Base-by-base conservation (phyloP, 2,888 invertebrate species). In the Sesamia inferens region DNA sequence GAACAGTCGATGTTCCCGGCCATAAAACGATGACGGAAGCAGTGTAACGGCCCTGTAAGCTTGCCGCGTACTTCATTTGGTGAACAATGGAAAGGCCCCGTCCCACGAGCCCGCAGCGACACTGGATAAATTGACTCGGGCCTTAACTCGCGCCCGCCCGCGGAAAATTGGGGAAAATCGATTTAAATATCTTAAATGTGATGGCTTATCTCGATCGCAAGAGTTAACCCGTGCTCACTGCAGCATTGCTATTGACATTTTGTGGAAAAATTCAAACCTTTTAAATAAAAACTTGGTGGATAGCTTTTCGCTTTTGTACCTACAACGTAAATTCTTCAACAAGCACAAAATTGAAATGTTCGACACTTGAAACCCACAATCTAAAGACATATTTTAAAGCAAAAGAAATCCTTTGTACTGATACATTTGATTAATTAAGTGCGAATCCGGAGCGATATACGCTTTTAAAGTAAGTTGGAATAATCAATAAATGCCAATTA, bases 151-250 rank as follows among this genome's bases (percentile, higher is more conserved):
- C 93, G 93, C 94, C 92, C 93, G 92, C 93, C 91, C 93, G 93
- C 93, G 95, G 95, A 94, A 96, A 96, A 96, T 95, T 95, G 95
- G 94, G 93, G 93, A 92, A 95, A 96, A 96, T 96, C 96, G 95
- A 96, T 96, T 96, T 96, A 95, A 95, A 96, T 95, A 95, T 95
- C 95, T 95, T 92, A 90, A 95, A 95, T 95, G 95, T 95, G 94
- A 94, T 89, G 90, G 91, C 93, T 95, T 95, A 95, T 96, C 95
- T 93, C 82, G 94, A 95, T 95, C 91, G 90, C 76, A 88, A 88
- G 88, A 92, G 90, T 91, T 92, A 92, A 92, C 91, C 91, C 88
- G 85, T 87, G 85, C 79, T 89, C 87, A 81, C 82, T 82, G 68
- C 82, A 82, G 83, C 83, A 74, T 76, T 82, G 76, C 83, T 79